phyloP scores from a whole-genome alignment of 2,888 invertebrate genomes.

The Norana najaformis region DNA sequence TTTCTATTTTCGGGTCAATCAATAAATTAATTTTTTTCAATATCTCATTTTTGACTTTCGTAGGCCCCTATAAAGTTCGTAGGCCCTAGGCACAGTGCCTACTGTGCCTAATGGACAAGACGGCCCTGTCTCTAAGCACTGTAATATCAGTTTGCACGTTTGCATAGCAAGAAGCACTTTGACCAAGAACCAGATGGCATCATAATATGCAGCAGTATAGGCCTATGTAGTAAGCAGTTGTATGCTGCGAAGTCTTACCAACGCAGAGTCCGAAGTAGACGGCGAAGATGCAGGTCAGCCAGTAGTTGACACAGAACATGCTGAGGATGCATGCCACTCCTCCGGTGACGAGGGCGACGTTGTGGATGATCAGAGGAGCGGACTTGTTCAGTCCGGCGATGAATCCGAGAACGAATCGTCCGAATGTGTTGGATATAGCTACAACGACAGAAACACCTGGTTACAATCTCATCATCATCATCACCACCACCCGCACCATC shows the following conservation, averaged over 20 bases:
- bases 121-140: too few relatives aligned
- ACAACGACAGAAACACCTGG: background rate
- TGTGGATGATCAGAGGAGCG: conserved; percentile 86
- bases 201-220: background rate
- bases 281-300: conserved; percentile 77
- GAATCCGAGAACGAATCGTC: conserved; percentile 85
- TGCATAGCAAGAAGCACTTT: too few relatives aligned
- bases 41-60: too few relatives aligned
- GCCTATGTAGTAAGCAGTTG: too few relatives aligned
- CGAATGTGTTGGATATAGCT: conserved; percentile 86
- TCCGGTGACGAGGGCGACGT: conserved; percentile 81
- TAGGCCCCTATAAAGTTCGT: too few relatives aligned
- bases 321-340: conserved; percentile 83
- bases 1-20: too few relatives aligned
- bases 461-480: background rate
- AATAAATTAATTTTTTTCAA: too few relatives aligned
- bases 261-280: conserved; percentile 79
- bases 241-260: conserved; percentile 48
- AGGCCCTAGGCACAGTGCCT: too few relatives aligned
- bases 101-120: too few relatives aligned
- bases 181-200: too few relatives aligned
- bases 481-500: too few relatives aligned
- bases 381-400: conserved; percentile 74
- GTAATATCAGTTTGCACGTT: too few relatives aligned
- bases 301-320: conserved; percentile 80